phyloP scores from a whole-genome alignment of 2,113 vertebrate species.

The Podarcis cretensis region DNA sequence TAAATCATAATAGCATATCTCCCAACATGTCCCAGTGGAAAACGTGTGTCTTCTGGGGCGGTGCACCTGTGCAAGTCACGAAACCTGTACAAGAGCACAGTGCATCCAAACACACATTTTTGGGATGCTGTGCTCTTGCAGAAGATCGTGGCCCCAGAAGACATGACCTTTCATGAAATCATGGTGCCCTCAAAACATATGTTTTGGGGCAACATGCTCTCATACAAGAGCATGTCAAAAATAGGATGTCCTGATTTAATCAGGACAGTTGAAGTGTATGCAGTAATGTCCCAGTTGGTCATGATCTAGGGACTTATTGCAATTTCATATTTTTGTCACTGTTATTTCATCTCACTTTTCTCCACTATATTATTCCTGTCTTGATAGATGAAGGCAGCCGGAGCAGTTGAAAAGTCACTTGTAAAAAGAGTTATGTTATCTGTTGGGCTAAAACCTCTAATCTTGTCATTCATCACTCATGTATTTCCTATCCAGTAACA shows the following conservation, averaged over 20 bases:
- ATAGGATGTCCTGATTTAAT: too few relatives aligned
- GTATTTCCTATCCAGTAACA: background rate
- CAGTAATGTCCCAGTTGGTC: background rate
- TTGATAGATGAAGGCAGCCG: background rate
- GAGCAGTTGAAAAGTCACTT: slow-evolving; percentile 20
- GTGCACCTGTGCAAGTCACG: too few relatives aligned
- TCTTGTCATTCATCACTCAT: background rate
- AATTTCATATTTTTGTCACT: slow-evolving; percentile 2
- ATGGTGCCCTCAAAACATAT: background rate
- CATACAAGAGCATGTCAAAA: too few relatives aligned
- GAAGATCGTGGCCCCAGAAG: too few relatives aligned
- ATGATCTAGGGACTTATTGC: background rate
- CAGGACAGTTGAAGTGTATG: background rate
- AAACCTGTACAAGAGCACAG: too few relatives aligned
- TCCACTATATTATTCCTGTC: background rate
- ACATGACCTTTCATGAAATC: background rate
- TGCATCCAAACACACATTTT: too few relatives aligned
- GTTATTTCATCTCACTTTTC: slow-evolving; percentile 6
- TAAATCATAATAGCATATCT: too few relatives aligned
- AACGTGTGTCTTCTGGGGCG: too few relatives aligned
- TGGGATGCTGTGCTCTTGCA: too few relatives aligned
- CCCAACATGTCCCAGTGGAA: too few relatives aligned
- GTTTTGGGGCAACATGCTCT: background rate
- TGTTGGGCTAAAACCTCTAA: slow-evolving; percentile 16
- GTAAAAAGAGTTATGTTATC: slow-evolving; percentile 36